A percentile compares a stretch with the other conserved stretches of the same genome.
These are phyloP conservation scores for Cyanistes caeruleus DNA, from an alignment of 2,113 vertebrate genomes.

Conservation along the genomic window DNA sequence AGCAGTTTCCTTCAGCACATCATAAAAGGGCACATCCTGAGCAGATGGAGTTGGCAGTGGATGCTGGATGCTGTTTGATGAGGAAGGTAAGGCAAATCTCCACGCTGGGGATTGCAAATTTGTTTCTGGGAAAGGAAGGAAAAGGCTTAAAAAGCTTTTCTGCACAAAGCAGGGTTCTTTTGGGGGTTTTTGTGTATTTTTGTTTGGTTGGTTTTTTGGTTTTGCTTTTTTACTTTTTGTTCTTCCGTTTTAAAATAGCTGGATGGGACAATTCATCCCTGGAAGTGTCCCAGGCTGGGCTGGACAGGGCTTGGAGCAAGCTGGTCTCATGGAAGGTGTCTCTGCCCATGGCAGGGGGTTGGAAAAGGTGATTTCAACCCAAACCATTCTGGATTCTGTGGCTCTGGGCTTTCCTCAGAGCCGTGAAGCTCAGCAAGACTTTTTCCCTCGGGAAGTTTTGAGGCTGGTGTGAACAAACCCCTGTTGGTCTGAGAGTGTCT, in stretches of 20 bases:
- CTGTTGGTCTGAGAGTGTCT: not conserved
- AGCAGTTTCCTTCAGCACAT: not conserved
- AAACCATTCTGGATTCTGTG: not conserved
- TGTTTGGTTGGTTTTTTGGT: not conserved
- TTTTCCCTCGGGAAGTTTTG: not conserved
- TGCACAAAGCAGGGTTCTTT: not conserved
- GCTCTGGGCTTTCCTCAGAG: fast-evolving
- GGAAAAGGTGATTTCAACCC: not conserved
- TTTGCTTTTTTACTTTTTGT: not conserved
- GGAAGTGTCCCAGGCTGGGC: not conserved
- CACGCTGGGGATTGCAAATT: not conserved
- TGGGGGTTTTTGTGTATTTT: no score
- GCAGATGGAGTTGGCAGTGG: not conserved
- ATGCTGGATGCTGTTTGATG: not conserved
- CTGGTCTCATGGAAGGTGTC: not conserved
- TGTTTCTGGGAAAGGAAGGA: not conserved
- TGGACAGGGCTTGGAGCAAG: not conserved
- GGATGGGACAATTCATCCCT: not conserved
- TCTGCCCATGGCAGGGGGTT: not conserved
- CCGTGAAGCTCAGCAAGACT: not conserved
- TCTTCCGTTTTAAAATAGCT: not conserved
- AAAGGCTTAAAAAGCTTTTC: not conserved
- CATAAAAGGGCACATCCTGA: not conserved
- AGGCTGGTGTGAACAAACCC: not conserved
- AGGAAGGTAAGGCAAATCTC: not conserved